Percentiles rank a stretch among this genome's conserved stretches.
phyloP scores from a whole-genome alignment of 1,140 invertebrate genomes.

The Micrasema minimum region DNA sequence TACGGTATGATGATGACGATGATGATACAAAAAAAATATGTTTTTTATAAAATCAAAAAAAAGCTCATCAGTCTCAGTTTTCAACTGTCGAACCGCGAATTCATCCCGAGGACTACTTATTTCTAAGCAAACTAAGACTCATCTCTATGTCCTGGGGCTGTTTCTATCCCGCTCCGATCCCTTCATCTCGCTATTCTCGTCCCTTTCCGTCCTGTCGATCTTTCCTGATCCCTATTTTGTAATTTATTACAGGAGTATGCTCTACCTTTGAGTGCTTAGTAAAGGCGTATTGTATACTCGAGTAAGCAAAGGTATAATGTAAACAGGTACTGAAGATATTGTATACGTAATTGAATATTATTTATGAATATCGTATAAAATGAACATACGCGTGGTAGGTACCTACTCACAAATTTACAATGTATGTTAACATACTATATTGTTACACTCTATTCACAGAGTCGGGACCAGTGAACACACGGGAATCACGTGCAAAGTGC shows the following conservation, averaged over 20 bases:
- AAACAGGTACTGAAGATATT: slow-evolving; percentile 14
- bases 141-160: slow-evolving; percentile 38
- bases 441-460: too few species aligned
- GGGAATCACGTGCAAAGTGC: too few species aligned
- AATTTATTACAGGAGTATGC: slow-evolving; percentile 45
- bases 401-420: too few species aligned
- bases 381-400: too few species aligned
- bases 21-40: too few species aligned
- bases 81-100: not conserved
- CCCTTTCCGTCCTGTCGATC: slow-evolving; percentile 2
- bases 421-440: too few species aligned
- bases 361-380: slow-evolving; percentile 1
- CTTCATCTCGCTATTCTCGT: not conserved
- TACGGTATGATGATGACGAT: too few species aligned
- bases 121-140: slow-evolving; percentile 24
- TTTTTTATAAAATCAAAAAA: too few species aligned
- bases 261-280: slow-evolving; percentile 19
- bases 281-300: not conserved
- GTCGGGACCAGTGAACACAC: too few species aligned
- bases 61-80: too few species aligned
- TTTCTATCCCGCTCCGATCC: slow-evolving; percentile 35
- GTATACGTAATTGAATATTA: slow-evolving; percentile 5
- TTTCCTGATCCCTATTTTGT: slow-evolving; percentile 39
- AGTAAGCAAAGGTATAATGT: slow-evolving; percentile 20
- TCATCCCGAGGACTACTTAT: slow-evolving; percentile 15